phyloP scores from a whole-genome alignment of 2,113 vertebrate species.

The Ailurus styani region DNA sequence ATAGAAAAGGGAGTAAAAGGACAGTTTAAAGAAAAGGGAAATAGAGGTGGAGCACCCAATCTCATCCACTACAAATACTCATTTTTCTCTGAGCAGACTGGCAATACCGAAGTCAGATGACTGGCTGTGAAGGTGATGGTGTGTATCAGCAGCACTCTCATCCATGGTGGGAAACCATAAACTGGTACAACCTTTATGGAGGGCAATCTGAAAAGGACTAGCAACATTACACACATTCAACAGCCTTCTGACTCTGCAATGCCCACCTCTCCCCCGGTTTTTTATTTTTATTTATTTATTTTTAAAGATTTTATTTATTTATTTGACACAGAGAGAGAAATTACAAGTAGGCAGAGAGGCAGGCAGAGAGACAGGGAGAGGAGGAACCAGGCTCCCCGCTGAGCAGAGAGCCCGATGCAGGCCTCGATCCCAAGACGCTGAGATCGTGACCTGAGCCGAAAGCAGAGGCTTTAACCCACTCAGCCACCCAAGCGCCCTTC shows the following conservation, averaged over 20 bases:
- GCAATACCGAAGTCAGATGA: background rate
- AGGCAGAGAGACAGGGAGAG: too few species aligned
- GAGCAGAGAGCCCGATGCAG: too few species aligned
- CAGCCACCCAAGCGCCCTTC: too few species aligned
- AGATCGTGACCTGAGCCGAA: too few species aligned
- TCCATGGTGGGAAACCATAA: accelerated
- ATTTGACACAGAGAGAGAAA: too few species aligned
- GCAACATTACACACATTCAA: background rate
- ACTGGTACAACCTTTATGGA: background rate
- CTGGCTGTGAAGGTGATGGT: background rate
- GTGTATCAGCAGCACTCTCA: too few species aligned
- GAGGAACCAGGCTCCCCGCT: too few species aligned
- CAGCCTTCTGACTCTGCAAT: background rate
- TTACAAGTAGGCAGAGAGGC: too few species aligned
- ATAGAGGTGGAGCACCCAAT: background rate
- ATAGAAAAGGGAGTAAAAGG: background rate
- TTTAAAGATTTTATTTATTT: too few species aligned
- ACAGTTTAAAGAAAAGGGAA: background rate
- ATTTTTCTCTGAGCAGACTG: background rate
- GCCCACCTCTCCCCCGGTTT: background rate
- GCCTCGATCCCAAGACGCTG: too few species aligned
- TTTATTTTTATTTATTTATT: too few species aligned
- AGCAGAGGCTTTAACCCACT: too few species aligned
- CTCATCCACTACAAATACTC: background rate
- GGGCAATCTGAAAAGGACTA: background rate